Evolutionary conservation across 2,888 invertebrate genomes (phyloP).

Genomic region (Chrysodeixis includens): DNA sequence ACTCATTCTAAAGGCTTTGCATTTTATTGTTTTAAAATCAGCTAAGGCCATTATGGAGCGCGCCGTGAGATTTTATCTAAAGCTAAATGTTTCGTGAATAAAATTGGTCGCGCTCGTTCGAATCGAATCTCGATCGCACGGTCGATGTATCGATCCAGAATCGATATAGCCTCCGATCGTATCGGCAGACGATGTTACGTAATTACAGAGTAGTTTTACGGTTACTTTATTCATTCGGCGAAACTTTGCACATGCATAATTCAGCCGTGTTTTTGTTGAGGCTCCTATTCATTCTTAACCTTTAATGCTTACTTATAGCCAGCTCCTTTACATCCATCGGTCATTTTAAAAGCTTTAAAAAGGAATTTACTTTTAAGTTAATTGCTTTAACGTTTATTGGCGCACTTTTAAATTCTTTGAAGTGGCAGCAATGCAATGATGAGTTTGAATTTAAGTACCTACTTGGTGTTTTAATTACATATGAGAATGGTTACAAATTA

Average conservation of each 20-base stretch:
- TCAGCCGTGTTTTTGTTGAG: slow-evolving; percentile 57
- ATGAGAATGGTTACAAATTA: slow-evolving; percentile 24
- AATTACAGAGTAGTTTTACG: slow-evolving; percentile 80
- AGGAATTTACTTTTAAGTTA: slow-evolving; percentile 27
- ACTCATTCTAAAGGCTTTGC: slow-evolving; percentile 74
- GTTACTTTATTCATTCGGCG: slow-evolving; percentile 72
- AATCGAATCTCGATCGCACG: slow-evolving; percentile 75
- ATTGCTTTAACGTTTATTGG: slow-evolving; percentile 27
- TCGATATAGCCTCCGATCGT: slow-evolving; percentile 69
- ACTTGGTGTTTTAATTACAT: slow-evolving; percentile 30
- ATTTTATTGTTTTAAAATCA: slow-evolving; percentile 81
- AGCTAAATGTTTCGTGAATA: slow-evolving; percentile 87
- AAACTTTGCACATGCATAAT: slow-evolving; percentile 75
- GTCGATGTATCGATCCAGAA: slow-evolving; percentile 74
- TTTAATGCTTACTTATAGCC: slow-evolving; percentile 28
- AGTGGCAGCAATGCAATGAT: slow-evolving; percentile 19
- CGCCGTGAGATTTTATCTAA: slow-evolving; percentile 81
- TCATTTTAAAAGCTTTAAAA: slow-evolving; percentile 33
- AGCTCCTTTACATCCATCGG: slow-evolving; percentile 27
- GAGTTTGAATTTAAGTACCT: slow-evolving; percentile 11
- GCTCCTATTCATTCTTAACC: slow-evolving; percentile 41
- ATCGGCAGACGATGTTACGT: slow-evolving; percentile 79
- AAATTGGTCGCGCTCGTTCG: slow-evolving; percentile 85
- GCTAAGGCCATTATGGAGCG: slow-evolving; percentile 71
- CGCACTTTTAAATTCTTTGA: slow-evolving; percentile 21